Conservation (phyloP, 64 coral and sea anemone species). For the Hydrozoanthus tunicans region DNA sequence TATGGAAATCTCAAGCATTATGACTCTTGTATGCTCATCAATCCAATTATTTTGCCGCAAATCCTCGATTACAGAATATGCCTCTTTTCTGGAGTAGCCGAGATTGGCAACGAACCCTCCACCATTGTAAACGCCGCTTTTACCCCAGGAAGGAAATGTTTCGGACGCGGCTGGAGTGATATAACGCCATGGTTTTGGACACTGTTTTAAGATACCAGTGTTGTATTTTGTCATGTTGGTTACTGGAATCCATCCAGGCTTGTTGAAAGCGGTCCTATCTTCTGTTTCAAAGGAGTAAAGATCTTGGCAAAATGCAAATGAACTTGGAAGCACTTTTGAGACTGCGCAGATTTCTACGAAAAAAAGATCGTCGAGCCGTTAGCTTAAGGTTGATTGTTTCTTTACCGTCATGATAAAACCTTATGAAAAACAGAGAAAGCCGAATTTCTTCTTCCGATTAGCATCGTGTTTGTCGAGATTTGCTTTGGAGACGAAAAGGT, state of each 20-base stretch:
- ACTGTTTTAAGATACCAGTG: background rate
- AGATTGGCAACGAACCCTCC: conserved; percentile 50
- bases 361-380: background rate
- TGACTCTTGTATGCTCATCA: conserved; percentile 14
- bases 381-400: background rate
- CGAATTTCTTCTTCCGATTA: too few species aligned
- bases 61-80: background rate
- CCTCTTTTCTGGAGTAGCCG: conserved; percentile 6
- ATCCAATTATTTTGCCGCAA: conserved; percentile 34
- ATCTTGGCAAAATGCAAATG: conserved; percentile 10
- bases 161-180: background rate
- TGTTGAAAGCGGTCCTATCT: conserved; percentile 40
- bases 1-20: conserved; percentile 18
- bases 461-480: too few species aligned
- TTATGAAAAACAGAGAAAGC: too few species aligned
- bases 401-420: too few species aligned
- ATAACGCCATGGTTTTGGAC: conserved; percentile 54
- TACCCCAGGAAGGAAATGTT: conserved; percentile 19
- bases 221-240: background rate
- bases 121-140: conserved; percentile 1
- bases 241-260: conserved; percentile 27
- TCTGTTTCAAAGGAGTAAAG: conserved; percentile 20
- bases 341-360: conserved; percentile 17
- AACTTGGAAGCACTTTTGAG: background rate
- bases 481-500: too few species aligned